Evolutionary conservation across 2,888 invertebrate genomes (phyloP).

Genomic region (Tenthredo mesomela): DNA sequence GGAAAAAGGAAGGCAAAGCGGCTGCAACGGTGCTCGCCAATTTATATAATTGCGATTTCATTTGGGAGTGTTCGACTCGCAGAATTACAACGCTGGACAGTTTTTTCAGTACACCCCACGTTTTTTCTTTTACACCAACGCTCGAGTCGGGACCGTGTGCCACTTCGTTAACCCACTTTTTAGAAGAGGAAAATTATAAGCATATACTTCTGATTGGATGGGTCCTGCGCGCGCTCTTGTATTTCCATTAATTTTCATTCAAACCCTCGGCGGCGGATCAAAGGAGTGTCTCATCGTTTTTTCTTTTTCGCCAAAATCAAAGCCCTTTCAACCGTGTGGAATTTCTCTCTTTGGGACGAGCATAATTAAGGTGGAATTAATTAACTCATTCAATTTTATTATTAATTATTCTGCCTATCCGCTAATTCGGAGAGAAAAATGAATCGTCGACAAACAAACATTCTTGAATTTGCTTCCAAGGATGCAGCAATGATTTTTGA

Average conservation of each 20-base stretch:
- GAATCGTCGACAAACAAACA: neutral
- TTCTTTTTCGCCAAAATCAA: neutral
- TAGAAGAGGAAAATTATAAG: conserved; percentile 6
- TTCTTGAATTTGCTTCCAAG: neutral
- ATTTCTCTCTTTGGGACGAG: neutral
- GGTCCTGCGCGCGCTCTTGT: neutral
- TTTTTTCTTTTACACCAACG: neutral
- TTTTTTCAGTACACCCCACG: neutral
- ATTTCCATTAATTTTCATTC: conserved; percentile 29
- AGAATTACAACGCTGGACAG: conserved; percentile 20
- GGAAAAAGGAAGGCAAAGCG: neutral
- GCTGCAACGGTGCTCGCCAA: conserved; percentile 23
- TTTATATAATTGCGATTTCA: conserved; percentile 46
- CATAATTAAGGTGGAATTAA: conserved; percentile 21
- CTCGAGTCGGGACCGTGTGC: neutral
- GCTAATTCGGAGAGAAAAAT: neutral
- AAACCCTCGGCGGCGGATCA: neutral
- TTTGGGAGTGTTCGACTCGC: conserved; percentile 4
- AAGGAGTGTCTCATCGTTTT: conserved; percentile 8
- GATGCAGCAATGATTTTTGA: neutral
- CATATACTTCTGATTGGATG: conserved; percentile 7
- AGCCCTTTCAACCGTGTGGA: neutral
- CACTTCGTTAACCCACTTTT: conserved; percentile 32
- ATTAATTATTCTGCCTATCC: neutral
- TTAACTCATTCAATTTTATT: conserved; percentile 20